Conservation (phyloP, 2,113 vertebrate genomes). For the Origma solitaria region DNA sequence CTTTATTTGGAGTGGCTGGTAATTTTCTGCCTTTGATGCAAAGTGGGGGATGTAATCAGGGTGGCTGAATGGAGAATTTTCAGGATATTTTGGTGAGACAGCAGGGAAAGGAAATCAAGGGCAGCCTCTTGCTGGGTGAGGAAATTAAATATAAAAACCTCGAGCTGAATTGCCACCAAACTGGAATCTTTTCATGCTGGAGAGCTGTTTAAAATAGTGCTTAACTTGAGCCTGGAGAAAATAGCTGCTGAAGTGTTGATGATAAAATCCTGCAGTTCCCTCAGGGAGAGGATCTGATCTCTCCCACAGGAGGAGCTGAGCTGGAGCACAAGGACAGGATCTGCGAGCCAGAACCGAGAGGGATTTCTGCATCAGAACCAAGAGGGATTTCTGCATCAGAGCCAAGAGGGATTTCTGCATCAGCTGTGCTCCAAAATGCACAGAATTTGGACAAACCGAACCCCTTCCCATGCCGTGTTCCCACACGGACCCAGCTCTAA, state of each 20-base stretch:
- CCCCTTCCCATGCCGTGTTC: neutral
- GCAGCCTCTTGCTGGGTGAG: conserved; percentile 22
- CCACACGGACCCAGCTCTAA: neutral
- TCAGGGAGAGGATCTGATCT: neutral
- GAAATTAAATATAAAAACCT: conserved; percentile 31
- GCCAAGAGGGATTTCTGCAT: neutral
- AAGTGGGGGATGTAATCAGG: conserved; percentile 48
- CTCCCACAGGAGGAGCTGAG: neutral
- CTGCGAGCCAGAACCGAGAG: accelerated
- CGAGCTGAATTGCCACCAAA: neutral
- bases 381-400: neutral
- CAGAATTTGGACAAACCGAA: neutral
- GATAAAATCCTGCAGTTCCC: neutral
- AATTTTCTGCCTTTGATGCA: conserved; percentile 44
- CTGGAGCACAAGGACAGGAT: neutral
- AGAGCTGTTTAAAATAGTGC: conserved; percentile 23
- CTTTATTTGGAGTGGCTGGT: conserved; percentile 33
- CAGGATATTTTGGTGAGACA: conserved; percentile 28
- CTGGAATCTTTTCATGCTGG: neutral
- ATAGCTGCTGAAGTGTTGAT: neutral
- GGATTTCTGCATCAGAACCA: neutral
- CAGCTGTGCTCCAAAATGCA: accelerated
- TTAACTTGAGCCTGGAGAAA: neutral
- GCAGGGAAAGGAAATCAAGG: conserved; percentile 37
- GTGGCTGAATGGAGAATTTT: conserved; percentile 8